A percentile compares a stretch with the other conserved stretches of the same genome.
These are phyloP conservation scores for Panopea generosa DNA, from an alignment of 2,888 invertebrate species.

Conservation along the genomic window DNA sequence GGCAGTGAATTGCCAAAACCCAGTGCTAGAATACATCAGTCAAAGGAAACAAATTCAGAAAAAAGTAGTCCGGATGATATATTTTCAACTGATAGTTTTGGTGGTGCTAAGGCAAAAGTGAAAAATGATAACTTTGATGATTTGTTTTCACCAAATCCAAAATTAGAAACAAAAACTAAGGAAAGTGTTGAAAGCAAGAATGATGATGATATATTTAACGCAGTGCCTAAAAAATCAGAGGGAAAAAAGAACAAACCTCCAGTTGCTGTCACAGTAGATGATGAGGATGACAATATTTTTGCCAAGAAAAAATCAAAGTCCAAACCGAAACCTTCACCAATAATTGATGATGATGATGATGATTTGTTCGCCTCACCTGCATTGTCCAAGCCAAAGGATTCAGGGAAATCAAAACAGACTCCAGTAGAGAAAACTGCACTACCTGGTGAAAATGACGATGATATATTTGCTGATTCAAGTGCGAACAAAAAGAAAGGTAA, in stretches of 20 bases:
- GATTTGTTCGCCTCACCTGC: conserved; percentile 66
- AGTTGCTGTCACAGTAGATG: conserved; percentile 16
- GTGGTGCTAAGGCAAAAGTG: conserved; percentile 21
- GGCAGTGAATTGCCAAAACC: conserved; percentile 30
- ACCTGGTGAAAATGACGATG: conserved; percentile 17
- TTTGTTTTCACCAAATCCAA: conserved; percentile 47
- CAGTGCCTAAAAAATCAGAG: conserved; percentile 44
- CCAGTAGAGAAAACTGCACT: not conserved
- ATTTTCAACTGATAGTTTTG: conserved; percentile 46
- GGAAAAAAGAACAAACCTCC: conserved; percentile 14
- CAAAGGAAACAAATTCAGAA: conserved; percentile 25
- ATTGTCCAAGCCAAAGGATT: conserved; percentile 51
- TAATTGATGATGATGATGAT: conserved; percentile 60
- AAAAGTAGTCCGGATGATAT: conserved; percentile 47
- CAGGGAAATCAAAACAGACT: conserved; percentile 29
- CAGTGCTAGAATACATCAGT: conserved; percentile 24
- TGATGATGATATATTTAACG: conserved; percentile 54
- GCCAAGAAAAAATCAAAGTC: conserved; percentile 39
- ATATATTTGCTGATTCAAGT: conserved; percentile 46
- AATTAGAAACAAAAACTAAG: conserved; percentile 10
- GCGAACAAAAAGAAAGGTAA: conserved; percentile 31
- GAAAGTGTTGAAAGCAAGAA: conserved; percentile 11
- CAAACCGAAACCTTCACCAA: conserved; percentile 41
- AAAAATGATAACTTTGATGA: conserved; percentile 50
- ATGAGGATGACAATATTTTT: conserved; percentile 50